These are phyloP conservation scores for Drosophila picticornis DNA, from an alignment of 2,888 invertebrate species.

Conservation along the genomic window DNA sequence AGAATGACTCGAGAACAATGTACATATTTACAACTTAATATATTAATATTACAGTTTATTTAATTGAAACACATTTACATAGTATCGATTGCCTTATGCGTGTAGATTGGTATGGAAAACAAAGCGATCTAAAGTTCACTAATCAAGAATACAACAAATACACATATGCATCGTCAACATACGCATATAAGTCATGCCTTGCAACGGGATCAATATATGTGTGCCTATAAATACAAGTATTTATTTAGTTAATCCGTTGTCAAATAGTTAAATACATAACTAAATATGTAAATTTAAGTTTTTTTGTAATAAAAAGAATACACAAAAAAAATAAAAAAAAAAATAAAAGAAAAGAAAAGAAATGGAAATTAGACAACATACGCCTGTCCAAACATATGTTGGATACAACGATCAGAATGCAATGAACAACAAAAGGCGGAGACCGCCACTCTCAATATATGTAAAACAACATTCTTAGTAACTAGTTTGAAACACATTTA, in stretches of 20 bases:
- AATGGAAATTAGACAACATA: background rate
- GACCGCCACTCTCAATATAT: conserved; percentile 13
- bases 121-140: background rate
- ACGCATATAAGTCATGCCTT: background rate
- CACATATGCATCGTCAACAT: background rate
- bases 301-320: background rate
- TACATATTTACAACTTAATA: background rate
- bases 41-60: conserved; percentile 6
- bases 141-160: background rate
- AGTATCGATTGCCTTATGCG: conserved; percentile 6
- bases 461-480: conserved; percentile 29
- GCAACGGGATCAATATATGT: background rate
- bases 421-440: conserved; percentile 36
- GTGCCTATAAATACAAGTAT: background rate
- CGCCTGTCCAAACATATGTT: conserved; percentile 25
- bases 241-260: conserved; percentile 2
- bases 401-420: conserved; percentile 22
- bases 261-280: background rate
- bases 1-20: background rate
- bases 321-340: conserved; percentile 5
- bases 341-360: conserved; percentile 1
- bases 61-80: conserved; percentile 4
- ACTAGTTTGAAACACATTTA: conserved; percentile 41
- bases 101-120: conserved; percentile 1
- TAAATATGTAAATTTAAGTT: background rate